These are phyloP conservation scores for Sceloporus undulatus DNA, from an alignment of 2,113 vertebrate species.

Conservation along the genomic window DNA sequence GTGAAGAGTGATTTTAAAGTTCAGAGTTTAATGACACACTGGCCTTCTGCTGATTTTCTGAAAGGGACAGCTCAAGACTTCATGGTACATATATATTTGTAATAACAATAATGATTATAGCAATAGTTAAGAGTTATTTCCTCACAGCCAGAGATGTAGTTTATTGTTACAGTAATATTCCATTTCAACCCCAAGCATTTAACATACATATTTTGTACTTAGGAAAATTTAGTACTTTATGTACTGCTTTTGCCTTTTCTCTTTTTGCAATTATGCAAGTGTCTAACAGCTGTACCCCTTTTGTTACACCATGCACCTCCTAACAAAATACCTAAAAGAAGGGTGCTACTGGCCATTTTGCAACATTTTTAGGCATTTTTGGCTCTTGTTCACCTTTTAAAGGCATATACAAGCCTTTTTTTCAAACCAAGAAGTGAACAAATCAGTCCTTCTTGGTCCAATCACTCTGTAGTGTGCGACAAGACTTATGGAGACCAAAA, in stretches of 20 bases:
- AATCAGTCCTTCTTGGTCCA: too few relatives aligned
- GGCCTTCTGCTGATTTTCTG: constrained; percentile 43
- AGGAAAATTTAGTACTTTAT: not conserved
- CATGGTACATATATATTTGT: not conserved
- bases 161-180: not conserved
- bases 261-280: not conserved
- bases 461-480: too few relatives aligned
- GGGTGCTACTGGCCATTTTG: too few relatives aligned
- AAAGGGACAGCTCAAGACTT: not conserved
- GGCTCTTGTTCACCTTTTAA: too few relatives aligned
- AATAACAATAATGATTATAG: not conserved
- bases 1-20: constrained; percentile 48
- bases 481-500: too few relatives aligned
- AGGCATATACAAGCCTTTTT: too few relatives aligned
- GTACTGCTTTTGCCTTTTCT: not conserved
- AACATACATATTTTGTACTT: not conserved
- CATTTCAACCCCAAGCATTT: not conserved
- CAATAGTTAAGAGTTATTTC: not conserved
- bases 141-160: too few relatives aligned
- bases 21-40: constrained; percentile 48
- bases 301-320: too few relatives aligned
- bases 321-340: too few relatives aligned
- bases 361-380: too few relatives aligned
- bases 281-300: too few relatives aligned
- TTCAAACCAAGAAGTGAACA: too few relatives aligned